These are phyloP conservation scores for Formicarius rufipectus DNA, from an alignment of 2,113 vertebrate genomes.

Conservation along the genomic window DNA sequence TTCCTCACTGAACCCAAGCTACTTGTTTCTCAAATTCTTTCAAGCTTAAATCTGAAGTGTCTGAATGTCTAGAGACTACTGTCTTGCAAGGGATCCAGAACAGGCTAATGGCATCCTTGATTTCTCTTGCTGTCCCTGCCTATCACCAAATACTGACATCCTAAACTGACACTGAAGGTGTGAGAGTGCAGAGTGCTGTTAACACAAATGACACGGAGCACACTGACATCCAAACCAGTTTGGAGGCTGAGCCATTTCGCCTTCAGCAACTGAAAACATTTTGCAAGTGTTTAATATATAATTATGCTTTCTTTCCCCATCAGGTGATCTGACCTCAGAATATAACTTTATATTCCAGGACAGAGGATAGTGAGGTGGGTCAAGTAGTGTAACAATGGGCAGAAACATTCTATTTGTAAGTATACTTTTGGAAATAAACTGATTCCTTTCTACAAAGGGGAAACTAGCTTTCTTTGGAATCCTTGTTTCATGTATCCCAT, in stretches of 20 bases:
- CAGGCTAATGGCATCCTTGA: background rate
- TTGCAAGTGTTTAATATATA: background rate
- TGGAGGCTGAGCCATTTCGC: background rate
- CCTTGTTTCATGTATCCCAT: background rate
- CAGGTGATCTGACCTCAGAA: background rate
- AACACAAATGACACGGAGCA: background rate
- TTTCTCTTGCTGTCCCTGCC: background rate
- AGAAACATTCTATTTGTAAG: background rate
- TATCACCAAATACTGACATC: background rate
- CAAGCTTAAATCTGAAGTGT: background rate
- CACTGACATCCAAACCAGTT: background rate
- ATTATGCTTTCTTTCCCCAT: background rate
- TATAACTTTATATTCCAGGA: background rate
- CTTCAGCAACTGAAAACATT: background rate
- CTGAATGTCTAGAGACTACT: background rate
- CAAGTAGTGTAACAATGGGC: background rate
- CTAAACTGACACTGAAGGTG: background rate
- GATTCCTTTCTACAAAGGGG: background rate
- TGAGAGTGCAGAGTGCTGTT: background rate
- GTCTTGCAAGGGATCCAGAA: background rate
- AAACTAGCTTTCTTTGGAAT: background rate
- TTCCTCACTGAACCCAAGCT: background rate
- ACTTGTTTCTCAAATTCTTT: background rate
- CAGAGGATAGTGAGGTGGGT: background rate
- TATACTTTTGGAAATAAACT: background rate